phyloP scores from a whole-genome alignment of 1,140 invertebrate genomes.

The Acromyrmex heyeri region DNA sequence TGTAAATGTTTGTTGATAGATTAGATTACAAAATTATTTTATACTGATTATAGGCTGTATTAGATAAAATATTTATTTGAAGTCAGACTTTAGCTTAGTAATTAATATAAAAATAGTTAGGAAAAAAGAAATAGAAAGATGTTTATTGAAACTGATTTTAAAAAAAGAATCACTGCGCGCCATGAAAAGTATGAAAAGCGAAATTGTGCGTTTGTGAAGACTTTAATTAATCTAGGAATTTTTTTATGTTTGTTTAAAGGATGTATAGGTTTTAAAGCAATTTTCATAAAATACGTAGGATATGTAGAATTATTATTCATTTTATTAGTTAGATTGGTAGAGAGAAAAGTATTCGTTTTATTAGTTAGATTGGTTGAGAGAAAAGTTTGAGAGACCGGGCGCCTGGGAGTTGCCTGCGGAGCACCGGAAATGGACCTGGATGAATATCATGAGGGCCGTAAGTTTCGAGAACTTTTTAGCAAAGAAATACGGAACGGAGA shows the following conservation, averaged over 20 bases:
- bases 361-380: conserved; percentile 93
- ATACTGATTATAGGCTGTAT: not conserved
- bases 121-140: not conserved
- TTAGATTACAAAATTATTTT: conserved; percentile 9
- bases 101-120: not conserved
- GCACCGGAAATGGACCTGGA: conserved; percentile 91
- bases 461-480: conserved; percentile 95
- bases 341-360: conserved; percentile 87
- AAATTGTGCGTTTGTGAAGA: no score
- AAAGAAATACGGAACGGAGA: conserved; percentile 96
- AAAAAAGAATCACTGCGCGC: not conserved
- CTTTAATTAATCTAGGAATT: not conserved
- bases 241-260: not conserved
- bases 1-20: not conserved
- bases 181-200: not conserved
- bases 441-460: conserved; percentile 91
- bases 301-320: not conserved
- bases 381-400: conserved; percentile 93
- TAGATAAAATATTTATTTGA: not conserved
- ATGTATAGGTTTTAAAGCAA: not conserved
- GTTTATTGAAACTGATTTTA: not conserved
- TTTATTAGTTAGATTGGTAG: conserved; percentile 92
- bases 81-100: not conserved
- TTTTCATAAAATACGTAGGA: not conserved
- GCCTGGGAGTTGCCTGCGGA: conserved; percentile 89